phyloP scores from a whole-genome alignment of 2,888 invertebrate genomes.

The Callimorpha dominula region DNA sequence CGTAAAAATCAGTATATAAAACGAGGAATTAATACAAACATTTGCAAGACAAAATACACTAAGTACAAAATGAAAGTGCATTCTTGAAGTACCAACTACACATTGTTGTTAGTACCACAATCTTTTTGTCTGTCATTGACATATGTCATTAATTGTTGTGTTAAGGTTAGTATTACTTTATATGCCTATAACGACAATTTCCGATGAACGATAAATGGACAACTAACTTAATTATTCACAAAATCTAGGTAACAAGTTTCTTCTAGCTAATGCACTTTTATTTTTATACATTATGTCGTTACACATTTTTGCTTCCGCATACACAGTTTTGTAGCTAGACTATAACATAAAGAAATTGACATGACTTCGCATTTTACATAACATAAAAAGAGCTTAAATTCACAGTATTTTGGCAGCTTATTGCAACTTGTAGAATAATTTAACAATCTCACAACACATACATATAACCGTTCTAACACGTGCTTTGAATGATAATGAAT shows the following conservation, averaged over 20 bases:
- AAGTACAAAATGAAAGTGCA: slow-evolving; percentile 9
- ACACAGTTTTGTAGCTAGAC: slow-evolving; percentile 33
- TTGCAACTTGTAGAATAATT: slow-evolving; percentile 46
- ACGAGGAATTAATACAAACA: not conserved
- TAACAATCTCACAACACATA: slow-evolving; percentile 3
- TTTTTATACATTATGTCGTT: slow-evolving; percentile 19
- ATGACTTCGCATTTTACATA: slow-evolving; percentile 1
- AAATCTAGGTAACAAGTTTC: not conserved
- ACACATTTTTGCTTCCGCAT: slow-evolving; percentile 35
- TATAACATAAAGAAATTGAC: slow-evolving; percentile 12
- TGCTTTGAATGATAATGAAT: not conserved
- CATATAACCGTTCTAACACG: not conserved
- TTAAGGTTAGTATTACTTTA: not conserved
- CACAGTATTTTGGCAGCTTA: slow-evolving; percentile 51
- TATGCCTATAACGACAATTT: not conserved
- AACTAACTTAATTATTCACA: not conserved
- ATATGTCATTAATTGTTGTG: not conserved
- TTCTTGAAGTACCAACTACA: not conserved
- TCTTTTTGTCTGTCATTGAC: not conserved
- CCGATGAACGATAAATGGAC: not conserved
- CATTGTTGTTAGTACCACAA: not conserved
- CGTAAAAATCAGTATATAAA: slow-evolving; percentile 3
- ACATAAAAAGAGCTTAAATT: slow-evolving; percentile 11
- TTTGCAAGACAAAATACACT: not conserved
- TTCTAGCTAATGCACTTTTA: slow-evolving; percentile 25